Percentiles rank a stretch among this genome's conserved stretches.
These are phyloP conservation scores for Eptatretus burgeri DNA, from an alignment of 2,113 vertebrate species.

Conservation along the genomic window DNA sequence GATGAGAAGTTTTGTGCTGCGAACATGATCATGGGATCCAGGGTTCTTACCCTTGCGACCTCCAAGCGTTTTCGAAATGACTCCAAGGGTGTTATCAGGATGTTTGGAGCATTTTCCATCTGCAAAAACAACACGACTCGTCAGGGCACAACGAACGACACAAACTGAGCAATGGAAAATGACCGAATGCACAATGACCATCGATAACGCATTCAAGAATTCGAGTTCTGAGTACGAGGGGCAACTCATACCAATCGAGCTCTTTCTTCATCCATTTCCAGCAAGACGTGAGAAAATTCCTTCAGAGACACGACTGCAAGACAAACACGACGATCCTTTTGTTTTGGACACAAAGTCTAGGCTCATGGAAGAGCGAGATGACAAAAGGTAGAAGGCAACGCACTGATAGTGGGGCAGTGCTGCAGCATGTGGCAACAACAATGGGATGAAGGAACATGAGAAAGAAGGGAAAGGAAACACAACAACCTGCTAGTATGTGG, in stretches of 20 bases:
- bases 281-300: constrained; percentile 1
- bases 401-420: no score
- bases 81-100: not conserved
- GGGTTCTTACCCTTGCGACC: not conserved
- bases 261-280: constrained; percentile 1
- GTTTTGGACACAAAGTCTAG: no score
- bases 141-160: no score
- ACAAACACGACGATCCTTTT: constrained; percentile 6
- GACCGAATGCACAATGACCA: no score
- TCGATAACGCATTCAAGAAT: no score
- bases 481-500: no score
- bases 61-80: not conserved
- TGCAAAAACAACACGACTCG: not conserved
- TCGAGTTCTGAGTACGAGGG: not conserved
- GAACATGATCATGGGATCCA: no score
- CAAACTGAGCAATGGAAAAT: no score
- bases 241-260: not conserved
- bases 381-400: not conserved
- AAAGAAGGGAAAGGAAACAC: no score
- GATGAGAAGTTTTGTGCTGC: no score
- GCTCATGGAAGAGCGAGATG: not conserved
- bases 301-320: not conserved
- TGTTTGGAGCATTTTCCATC: constrained; percentile 5
- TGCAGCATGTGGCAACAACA: no score
- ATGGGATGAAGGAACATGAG: no score